A percentile compares a stretch with the other conserved stretches of the same genome.
phyloP scores from a whole-genome alignment of 2,888 invertebrate genomes.

The Zaprionus obscuricornis region DNA sequence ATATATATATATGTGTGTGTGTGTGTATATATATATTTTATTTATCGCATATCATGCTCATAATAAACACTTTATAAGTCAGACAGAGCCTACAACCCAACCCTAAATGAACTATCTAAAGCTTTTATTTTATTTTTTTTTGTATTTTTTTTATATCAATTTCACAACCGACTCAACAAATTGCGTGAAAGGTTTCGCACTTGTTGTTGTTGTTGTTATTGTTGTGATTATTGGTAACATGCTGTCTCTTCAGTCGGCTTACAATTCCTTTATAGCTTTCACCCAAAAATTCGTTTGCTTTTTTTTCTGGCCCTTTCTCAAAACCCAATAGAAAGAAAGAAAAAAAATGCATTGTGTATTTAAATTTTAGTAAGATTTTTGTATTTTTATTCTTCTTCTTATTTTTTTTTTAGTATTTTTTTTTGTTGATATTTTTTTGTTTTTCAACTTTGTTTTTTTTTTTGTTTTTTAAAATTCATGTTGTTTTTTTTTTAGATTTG shows the following conservation, averaged over 20 bases:
- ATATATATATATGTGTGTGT: too few relatives aligned
- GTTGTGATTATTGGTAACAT: too few relatives aligned
- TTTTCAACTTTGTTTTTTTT: constrained; percentile 33
- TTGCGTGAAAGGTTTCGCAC: constrained; percentile 7
- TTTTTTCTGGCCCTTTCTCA: background rate
- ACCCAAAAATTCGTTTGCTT: too few relatives aligned
- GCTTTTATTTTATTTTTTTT: too few relatives aligned
- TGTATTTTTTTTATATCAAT: constrained; percentile 7
- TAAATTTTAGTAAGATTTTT: constrained; percentile 65
- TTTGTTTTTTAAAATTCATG: constrained; percentile 32
- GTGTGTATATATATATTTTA: too few relatives aligned
- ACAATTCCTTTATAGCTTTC: constrained; percentile 2
- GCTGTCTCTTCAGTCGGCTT: background rate
- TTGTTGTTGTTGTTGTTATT: background rate
- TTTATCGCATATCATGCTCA: constrained; percentile 2
- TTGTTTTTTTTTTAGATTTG: constrained; percentile 49
- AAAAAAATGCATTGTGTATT: constrained; percentile 33
- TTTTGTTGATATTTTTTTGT: constrained; percentile 53
- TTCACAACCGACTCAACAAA: constrained; percentile 8
- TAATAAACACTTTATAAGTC: constrained; percentile 4
- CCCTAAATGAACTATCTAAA: too few relatives aligned
- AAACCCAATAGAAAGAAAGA: background rate
- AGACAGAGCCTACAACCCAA: constrained; percentile 3
- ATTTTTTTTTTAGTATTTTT: constrained; percentile 46
- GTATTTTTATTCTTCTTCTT: constrained; percentile 54